Evolutionary conservation across 1,140 invertebrate genomes (phyloP), one percentile per base, ranked within the genome.

Genomic region (Laodelphax striatellus): DNA sequence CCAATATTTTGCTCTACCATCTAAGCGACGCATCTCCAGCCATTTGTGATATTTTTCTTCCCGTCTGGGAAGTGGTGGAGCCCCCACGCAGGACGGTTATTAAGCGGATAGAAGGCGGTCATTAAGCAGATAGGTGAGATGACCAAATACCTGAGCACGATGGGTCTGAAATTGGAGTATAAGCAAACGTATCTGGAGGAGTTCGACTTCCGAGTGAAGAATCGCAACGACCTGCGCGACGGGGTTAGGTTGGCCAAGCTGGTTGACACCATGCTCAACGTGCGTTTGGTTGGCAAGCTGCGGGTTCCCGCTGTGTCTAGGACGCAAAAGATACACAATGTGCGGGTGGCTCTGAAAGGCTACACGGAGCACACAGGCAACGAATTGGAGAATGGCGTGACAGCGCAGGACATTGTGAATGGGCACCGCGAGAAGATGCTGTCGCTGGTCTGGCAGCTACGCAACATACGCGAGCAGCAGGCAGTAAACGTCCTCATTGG

Each of bases 381-480:
- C 64, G 66, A 74, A 14, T 79, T 87, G 5, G 68, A 73, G 10
- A 79, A 78, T 1, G 80, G 87, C 43, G 88, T 94, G 8, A 76
- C 77, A 5, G 75, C 87, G 0, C 81, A 82, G 52, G 87, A 90
- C 70, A 85, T 95, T 57, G 90, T 86, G 0, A 86, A 93, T 69
- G 92, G 92, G 0, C 87, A 94, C 70, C 76, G 85, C 52, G 90
- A 94, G 66, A 93, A 92, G 70, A 95, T 90, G 0, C 69, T 95
- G 2, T 87, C 85, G 0, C 77, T 95, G 16, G 73, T 95, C 0
- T 95, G 92, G 92, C 86, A 90, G 69, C 80, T 96, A 1, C 90
- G 57, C 14, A n/a, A 57, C 16, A 54, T 61, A 14, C 55, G 55
- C 10, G 58, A 60, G 24, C 52, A 63, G 16, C 10, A 19, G 0